phyloP scores from a whole-genome alignment of 2,113 vertebrate genomes.

The Tinamus guttatus region DNA sequence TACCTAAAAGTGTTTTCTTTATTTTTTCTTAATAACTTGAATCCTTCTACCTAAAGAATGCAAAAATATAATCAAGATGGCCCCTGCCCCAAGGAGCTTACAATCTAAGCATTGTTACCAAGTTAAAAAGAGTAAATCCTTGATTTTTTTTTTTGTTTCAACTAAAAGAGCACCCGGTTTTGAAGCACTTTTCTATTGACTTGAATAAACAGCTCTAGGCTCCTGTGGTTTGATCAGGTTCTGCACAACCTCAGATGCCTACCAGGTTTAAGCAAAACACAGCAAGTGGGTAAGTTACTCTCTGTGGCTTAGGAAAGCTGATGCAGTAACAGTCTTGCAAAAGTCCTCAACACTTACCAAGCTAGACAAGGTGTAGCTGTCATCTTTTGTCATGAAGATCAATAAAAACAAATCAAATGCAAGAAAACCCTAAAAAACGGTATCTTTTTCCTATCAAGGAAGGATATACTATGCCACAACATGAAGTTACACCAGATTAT shows the following conservation, averaged over 20 bases:
- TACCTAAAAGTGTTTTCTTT: not conserved
- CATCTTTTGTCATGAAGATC: not conserved
- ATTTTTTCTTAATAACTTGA: not conserved
- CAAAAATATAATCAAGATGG: not conserved
- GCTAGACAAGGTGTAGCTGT: not conserved
- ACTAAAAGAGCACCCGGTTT: not conserved
- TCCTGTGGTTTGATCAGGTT: not conserved
- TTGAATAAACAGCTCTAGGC: not conserved
- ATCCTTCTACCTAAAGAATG: constrained; percentile 15
- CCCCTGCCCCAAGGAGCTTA: constrained; percentile 74
- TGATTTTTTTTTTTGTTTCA: not conserved
- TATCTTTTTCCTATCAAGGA: constrained; percentile 21
- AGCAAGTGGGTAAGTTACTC: not conserved
- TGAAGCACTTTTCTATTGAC: not conserved
- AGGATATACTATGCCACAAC: constrained; percentile 6
- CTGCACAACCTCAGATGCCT: constrained; percentile 8
- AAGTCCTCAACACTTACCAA: constrained; percentile 55
- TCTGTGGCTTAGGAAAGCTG: not conserved
- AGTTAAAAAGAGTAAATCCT: constrained; percentile 30
- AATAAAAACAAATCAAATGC: not conserved
- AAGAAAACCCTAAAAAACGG: not conserved
- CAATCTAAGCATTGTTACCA: constrained; percentile 59
- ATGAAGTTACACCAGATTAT: constrained; percentile 2
- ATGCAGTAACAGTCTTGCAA: not conserved
- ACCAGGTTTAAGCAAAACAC: not conserved